Percentiles rank a stretch among this genome's conserved stretches.
These are phyloP conservation scores for Meriones unguiculatus DNA, from an alignment of 2,113 vertebrate genomes.

Conservation along the genomic window DNA sequence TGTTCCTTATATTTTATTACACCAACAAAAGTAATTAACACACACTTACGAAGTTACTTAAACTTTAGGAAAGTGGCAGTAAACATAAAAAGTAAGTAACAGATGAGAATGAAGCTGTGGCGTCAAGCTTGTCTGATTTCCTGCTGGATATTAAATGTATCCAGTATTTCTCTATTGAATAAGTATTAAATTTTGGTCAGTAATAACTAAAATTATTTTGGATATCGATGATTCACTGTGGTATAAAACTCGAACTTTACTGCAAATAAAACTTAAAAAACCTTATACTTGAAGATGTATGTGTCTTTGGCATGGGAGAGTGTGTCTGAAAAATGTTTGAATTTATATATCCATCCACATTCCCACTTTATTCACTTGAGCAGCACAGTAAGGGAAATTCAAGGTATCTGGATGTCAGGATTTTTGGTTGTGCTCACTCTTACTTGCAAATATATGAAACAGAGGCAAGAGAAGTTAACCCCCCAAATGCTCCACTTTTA, in stretches of 20 bases:
- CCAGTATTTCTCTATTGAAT: background rate
- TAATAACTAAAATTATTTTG: slow-evolving; percentile 8
- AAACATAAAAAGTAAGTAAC: background rate
- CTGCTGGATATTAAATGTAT: background rate
- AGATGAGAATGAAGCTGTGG: background rate
- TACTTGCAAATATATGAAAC: background rate
- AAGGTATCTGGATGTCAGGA: background rate
- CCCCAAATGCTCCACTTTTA: background rate
- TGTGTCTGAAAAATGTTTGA: background rate
- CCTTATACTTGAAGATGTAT: background rate
- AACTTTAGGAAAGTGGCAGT: background rate
- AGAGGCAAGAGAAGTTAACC: background rate
- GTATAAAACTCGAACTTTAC: background rate
- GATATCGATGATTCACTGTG: background rate
- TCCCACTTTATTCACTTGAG: background rate
- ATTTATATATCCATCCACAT: background rate
- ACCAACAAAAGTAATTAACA: too few species aligned
- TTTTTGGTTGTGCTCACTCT: background rate
- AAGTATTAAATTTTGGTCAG: background rate
- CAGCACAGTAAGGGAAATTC: background rate
- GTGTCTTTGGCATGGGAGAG: background rate
- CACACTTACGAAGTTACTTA: background rate
- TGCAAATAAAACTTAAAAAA: background rate
- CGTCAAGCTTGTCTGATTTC: background rate
- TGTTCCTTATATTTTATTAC: background rate